Percentiles rank a stretch among this genome's conserved stretches.
Evolutionary conservation across 2,888 invertebrate species (phyloP).

Genomic region (Julus scanicus): DNA sequence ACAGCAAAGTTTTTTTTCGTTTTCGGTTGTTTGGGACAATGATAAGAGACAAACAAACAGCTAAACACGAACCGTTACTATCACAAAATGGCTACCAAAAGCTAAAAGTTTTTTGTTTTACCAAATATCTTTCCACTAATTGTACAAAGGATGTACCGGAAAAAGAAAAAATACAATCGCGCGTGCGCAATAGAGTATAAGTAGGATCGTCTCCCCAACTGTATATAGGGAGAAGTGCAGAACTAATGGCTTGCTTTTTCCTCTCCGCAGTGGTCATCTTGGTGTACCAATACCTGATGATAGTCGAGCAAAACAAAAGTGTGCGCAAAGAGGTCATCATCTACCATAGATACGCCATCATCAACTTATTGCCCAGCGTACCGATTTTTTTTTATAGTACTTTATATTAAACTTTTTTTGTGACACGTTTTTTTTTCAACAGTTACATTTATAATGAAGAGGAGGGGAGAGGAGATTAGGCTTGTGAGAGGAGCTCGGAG

Average conservation of each 20-base stretch:
- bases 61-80: constrained; percentile 43
- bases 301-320: constrained; percentile 50
- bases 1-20: constrained; percentile 25
- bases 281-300: constrained; percentile 47
- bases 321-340: constrained; percentile 51
- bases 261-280: constrained; percentile 1
- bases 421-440: not conserved
- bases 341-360: constrained; percentile 46
- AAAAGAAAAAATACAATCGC: constrained; percentile 9
- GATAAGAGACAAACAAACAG: constrained; percentile 45
- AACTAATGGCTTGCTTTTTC: not conserved
- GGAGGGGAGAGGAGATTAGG: constrained; percentile 41
- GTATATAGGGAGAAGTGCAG: not conserved
- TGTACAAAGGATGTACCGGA: constrained; percentile 39
- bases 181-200: constrained; percentile 4
- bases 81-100: constrained; percentile 50
- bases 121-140: constrained; percentile 40
- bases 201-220: not conserved
- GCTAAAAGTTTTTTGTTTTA: constrained; percentile 49
- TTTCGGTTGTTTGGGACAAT: constrained; percentile 46
- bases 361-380: constrained; percentile 52
- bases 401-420: constrained; percentile 49
- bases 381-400: constrained; percentile 36
- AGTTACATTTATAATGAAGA: constrained; percentile 43
- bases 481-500: constrained; percentile 51